A percentile compares a stretch with the other conserved stretches of the same genome.
Evolutionary conservation across 2,888 invertebrate genomes (phyloP).

Genomic region (Escarpia spicata): DNA sequence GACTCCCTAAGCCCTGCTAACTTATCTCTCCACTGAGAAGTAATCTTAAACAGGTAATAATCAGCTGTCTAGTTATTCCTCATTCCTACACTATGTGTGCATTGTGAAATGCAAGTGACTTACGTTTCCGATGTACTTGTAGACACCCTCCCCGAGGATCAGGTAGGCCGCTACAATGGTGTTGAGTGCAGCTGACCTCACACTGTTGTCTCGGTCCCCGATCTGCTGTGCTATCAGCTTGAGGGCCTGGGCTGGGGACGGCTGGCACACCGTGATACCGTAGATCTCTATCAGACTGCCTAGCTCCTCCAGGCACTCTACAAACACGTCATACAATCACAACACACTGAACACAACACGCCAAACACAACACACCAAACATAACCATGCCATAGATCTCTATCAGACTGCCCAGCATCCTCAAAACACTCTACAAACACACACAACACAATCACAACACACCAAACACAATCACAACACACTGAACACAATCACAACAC

Average conservation of each 20-base stretch:
- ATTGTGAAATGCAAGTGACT: slow-evolving; percentile 35
- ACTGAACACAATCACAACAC: slow-evolving; percentile 65
- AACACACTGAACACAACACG: background rate
- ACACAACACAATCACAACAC: background rate
- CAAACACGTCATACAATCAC: background rate
- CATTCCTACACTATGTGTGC: background rate
- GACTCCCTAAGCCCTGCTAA: no score
- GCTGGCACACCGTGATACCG: slow-evolving; percentile 85
- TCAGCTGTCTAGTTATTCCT: background rate
- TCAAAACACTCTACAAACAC: slow-evolving; percentile 83
- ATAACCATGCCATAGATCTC: slow-evolving; percentile 80
- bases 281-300: slow-evolving; percentile 85
- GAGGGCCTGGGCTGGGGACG: slow-evolving; percentile 80
- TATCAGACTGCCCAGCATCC: slow-evolving; percentile 84
- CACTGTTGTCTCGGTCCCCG: slow-evolving; percentile 93
- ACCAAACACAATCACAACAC: background rate
- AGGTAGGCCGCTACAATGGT: slow-evolving; percentile 90
- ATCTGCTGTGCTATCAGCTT: slow-evolving; percentile 94
- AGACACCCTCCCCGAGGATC: slow-evolving; percentile 88
- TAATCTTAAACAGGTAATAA: no score
- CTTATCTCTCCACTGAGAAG: no score
- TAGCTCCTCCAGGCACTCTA: slow-evolving; percentile 92
- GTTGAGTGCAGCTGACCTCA: slow-evolving; percentile 94
- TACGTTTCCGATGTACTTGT: slow-evolving; percentile 90
- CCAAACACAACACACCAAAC: no score